A percentile compares a stretch with the other conserved stretches of the same genome.
Conservation (phyloP, 2,113 vertebrate genomes). For the Megaceryle torquata region DNA sequence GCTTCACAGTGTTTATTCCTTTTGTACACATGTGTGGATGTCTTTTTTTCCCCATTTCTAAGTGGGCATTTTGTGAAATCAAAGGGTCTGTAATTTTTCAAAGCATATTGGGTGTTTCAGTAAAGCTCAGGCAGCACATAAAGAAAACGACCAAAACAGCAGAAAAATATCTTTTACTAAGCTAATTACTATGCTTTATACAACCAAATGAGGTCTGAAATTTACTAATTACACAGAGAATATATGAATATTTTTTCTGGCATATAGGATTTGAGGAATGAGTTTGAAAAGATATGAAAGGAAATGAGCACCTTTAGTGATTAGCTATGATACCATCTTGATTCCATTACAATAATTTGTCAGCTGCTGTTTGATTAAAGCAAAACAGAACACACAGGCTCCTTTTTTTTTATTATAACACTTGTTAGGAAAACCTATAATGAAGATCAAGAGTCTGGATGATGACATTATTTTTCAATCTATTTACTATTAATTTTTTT, state of each 20-base stretch:
- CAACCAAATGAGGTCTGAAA: constrained; percentile 7
- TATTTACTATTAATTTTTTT: neutral
- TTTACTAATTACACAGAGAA: constrained; percentile 61
- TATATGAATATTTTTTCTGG: constrained; percentile 54
- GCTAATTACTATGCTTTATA: neutral
- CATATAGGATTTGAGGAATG: constrained; percentile 15
- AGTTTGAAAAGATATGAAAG: constrained; percentile 31
- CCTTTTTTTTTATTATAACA: neutral
- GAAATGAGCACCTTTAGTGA: constrained; percentile 56
- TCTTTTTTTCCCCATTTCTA: neutral
- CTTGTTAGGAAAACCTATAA: neutral
- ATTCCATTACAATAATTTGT: constrained; percentile 24
- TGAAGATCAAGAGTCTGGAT: neutral
- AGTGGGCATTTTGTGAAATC: neutral
- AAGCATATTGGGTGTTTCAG: neutral
- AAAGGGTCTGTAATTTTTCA: neutral
- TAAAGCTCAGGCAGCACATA: neutral
- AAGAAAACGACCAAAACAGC: neutral
- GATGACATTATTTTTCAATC: neutral
- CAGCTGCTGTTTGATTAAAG: constrained; percentile 21
- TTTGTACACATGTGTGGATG: neutral
- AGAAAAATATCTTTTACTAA: constrained; percentile 4
- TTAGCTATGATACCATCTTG: neutral
- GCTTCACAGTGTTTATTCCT: neutral
- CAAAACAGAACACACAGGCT: neutral